phyloP scores from a whole-genome alignment of 2,113 vertebrate species.

The Neolamprologus longior region DNA sequence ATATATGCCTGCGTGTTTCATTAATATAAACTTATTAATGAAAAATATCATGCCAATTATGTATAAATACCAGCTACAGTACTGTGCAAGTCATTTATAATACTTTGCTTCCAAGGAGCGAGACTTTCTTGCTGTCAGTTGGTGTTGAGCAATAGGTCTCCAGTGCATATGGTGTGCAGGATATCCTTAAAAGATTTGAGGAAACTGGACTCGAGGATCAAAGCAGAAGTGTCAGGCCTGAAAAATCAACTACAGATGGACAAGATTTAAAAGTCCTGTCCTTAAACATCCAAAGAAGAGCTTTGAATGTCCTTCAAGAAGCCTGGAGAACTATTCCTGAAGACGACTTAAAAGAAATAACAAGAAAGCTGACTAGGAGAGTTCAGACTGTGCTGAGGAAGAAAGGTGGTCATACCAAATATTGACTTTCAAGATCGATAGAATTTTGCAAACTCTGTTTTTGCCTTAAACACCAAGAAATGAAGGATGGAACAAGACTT shows the following conservation, averaged over 20 bases:
- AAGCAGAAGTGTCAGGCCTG: background rate
- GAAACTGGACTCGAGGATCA: background rate
- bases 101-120: background rate
- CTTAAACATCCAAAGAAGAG: background rate
- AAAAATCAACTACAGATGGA: background rate
- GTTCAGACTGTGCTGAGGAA: background rate
- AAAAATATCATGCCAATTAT: background rate
- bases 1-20: background rate
- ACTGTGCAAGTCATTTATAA: background rate
- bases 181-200: background rate
- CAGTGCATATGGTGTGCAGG: background rate
- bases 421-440: background rate
- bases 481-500: background rate
- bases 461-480: background rate
- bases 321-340: background rate
- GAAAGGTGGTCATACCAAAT: background rate
- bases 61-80: background rate
- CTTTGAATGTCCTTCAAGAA: background rate
- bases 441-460: background rate
- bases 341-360: background rate
- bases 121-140: background rate
- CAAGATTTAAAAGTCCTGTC: background rate
- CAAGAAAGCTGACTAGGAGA: background rate
- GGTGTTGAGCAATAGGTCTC: background rate
- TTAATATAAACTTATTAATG: background rate